Percentiles rank a stretch among this genome's conserved stretches.
Evolutionary conservation across 2,113 vertebrate species (phyloP).

Genomic region (Paradoxurus hermaphroditus): DNA sequence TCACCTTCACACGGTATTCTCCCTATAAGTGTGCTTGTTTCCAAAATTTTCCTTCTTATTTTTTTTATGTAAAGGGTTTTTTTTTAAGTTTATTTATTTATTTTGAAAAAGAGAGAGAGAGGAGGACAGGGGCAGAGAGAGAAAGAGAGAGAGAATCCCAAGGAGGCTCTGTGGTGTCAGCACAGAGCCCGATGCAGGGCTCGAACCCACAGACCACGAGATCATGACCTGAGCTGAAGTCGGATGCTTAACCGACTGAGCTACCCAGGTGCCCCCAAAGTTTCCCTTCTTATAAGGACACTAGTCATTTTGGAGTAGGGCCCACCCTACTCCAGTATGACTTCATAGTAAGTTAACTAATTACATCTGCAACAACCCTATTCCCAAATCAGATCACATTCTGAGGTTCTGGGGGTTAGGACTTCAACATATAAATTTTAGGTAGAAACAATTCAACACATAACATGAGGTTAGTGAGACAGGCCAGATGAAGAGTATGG

Average conservation of each 20-base stretch:
- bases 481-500: not conserved
- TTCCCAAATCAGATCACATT: slow-evolving; percentile 15
- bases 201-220: too few species aligned
- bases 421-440: slow-evolving; percentile 6
- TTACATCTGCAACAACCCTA: not conserved
- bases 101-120: too few species aligned
- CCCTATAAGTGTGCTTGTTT: not conserved
- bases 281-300: not conserved
- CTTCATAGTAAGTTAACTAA: not conserved
- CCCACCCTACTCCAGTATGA: not conserved
- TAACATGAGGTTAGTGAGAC: not conserved
- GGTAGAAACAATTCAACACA: not conserved
- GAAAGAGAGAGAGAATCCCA: too few species aligned
- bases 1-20: not conserved
- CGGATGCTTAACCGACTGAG: too few species aligned
- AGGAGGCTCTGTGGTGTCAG: too few species aligned
- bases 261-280: not conserved
- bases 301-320: not conserved
- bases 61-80: too few species aligned
- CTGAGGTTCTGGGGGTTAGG: not conserved
- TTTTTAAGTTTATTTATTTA: too few species aligned
- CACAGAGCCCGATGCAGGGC: too few species aligned
- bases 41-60: not conserved
- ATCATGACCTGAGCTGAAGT: too few species aligned
- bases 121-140: too few species aligned